Evolutionary conservation across 2,113 vertebrate genomes (phyloP).

Genomic region (Apeltes quadracus): DNA sequence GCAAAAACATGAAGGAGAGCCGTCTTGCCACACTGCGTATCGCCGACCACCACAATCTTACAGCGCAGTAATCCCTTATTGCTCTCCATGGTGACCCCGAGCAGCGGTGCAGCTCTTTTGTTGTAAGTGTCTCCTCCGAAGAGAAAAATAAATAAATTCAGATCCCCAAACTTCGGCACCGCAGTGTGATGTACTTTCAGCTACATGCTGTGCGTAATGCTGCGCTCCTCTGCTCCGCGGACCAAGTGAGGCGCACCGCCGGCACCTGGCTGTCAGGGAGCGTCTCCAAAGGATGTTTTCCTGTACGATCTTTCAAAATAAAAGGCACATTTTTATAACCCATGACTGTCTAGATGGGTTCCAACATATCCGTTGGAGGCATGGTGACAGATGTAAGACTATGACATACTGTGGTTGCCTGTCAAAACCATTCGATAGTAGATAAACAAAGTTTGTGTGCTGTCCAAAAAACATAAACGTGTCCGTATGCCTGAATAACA

Average conservation of each 20-base stretch:
- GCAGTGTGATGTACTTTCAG: constrained; percentile 18
- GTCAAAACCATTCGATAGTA: background rate
- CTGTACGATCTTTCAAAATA: constrained; percentile 44
- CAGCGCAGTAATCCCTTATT: constrained; percentile 84
- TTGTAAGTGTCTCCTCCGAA: background rate
- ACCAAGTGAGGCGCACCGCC: constrained; percentile 9
- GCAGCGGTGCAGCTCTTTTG: constrained; percentile 13
- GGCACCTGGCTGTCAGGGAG: constrained; percentile 20
- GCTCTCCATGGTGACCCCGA: constrained; percentile 81
- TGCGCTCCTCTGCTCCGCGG: constrained; percentile 52
- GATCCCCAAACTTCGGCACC: constrained; percentile 43
- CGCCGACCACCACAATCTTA: constrained; percentile 95
- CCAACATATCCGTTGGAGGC: background rate
- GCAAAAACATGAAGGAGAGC: constrained; percentile 94
- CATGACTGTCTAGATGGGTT: background rate
- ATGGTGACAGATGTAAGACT: background rate
- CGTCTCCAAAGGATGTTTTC: background rate
- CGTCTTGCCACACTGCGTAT: constrained; percentile 92
- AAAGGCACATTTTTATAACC: background rate
- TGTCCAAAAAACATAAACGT: background rate
- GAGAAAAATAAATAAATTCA: background rate
- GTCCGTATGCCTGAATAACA: background rate
- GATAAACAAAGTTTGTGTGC: background rate
- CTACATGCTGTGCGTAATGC: constrained; percentile 54
- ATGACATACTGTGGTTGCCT: background rate